These are phyloP conservation scores for Pteruthius melanotis DNA, from an alignment of 2,113 vertebrate species.

Conservation along the genomic window DNA sequence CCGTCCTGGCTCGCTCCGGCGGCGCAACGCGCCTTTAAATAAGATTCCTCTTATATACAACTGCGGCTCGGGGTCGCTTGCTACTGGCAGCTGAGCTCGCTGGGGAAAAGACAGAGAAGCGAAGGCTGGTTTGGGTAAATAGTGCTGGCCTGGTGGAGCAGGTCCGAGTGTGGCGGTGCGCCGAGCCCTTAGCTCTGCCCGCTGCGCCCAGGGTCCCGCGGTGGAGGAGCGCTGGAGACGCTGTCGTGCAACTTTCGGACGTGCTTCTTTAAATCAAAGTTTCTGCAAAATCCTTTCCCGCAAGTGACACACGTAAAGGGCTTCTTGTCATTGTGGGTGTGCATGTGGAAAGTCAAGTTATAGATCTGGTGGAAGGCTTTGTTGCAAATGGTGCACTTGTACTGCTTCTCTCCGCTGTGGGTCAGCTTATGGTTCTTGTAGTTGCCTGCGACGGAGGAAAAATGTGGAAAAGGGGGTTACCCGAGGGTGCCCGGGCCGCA, in stretches of 20 bases:
- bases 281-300: conserved; percentile 89
- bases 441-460: conserved; percentile 28
- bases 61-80: conserved; percentile 63
- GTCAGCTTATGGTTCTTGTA: conserved; percentile 93
- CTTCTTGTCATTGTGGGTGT: conserved; percentile 93
- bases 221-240: conserved; percentile 67
- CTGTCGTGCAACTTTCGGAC: conserved; percentile 89
- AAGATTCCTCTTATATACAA: conserved; percentile 71
- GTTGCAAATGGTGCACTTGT: conserved; percentile 89
- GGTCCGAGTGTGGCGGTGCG: not conserved
- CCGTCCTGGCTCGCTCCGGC: not conserved
- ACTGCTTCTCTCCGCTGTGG: conserved; percentile 91
- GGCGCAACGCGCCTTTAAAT: conserved; percentile 51
- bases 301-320: conserved; percentile 88
- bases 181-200: conserved; percentile 78
- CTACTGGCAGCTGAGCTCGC: conserved; percentile 66
- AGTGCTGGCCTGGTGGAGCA: conserved; percentile 62
- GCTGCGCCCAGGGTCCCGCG: conserved; percentile 81
- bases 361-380: conserved; percentile 93
- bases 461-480: not conserved
- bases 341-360: conserved; percentile 91
- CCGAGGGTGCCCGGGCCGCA: not conserved
- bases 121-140: conserved; percentile 71
- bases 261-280: conserved; percentile 93
- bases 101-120: conserved; percentile 66